Evolutionary conservation across 2,797 vertebrate genomes (phyloP).

Genomic region (Acanthopagrus latus): DNA sequence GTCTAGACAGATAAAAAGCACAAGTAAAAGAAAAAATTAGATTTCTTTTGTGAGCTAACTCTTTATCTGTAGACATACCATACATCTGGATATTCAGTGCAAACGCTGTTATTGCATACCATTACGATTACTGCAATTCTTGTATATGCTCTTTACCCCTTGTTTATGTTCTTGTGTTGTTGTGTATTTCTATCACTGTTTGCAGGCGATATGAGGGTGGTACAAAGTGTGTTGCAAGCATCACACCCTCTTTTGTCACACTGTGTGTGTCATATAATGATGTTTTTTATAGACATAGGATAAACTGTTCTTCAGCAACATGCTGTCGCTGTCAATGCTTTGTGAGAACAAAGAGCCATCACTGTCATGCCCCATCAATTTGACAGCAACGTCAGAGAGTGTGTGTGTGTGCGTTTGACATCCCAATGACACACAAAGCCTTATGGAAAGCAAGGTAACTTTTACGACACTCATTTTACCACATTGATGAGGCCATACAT

Average conservation of each 20-base stretch:
- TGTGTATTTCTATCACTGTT: neutral
- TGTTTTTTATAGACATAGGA: conserved; percentile 11
- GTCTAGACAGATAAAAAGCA: no score
- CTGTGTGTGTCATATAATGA: neutral
- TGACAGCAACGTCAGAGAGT: conserved; percentile 10
- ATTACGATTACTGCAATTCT: neutral
- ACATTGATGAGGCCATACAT: conserved; percentile 1
- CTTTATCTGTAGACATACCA: neutral
- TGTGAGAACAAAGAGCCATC: conserved; percentile 21
- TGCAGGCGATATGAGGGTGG: neutral
- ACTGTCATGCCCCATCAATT: neutral
- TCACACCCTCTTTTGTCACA: conserved; percentile 4
- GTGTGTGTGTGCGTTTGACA: neutral
- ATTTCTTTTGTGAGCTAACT: no score
- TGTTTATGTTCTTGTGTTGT: neutral
- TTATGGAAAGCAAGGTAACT: conserved; percentile 12
- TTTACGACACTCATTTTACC: conserved; percentile 3
- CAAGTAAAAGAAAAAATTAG: no score
- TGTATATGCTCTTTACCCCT: neutral
- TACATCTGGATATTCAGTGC: no score
- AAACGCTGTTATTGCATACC: neutral
- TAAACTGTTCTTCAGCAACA: conserved; percentile 1
- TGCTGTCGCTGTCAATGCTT: conserved; percentile 14
- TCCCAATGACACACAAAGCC: conserved; percentile 7
- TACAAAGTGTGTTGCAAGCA: neutral